These are phyloP conservation scores for Mythimna impura DNA, from an alignment of 2,888 invertebrate genomes.

Conservation along the genomic window DNA sequence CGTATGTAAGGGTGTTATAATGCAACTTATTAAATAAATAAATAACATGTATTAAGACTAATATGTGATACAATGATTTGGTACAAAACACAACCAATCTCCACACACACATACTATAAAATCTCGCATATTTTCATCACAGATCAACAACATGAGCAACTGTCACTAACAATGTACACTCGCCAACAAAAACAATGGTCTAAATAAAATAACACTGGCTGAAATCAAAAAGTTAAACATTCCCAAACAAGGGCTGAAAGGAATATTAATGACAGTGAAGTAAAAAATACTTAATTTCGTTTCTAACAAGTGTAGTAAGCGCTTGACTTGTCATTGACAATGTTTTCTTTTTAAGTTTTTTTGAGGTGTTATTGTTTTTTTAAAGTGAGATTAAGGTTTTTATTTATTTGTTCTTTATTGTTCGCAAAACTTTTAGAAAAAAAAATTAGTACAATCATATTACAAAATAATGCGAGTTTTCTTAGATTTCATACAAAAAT, in stretches of 20 bases:
- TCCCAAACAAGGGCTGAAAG: slow-evolving; percentile 2
- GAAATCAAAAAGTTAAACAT: slow-evolving; percentile 30
- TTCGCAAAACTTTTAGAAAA: no score
- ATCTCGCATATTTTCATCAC: neutral
- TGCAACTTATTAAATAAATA: no score
- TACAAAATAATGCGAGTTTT: no score
- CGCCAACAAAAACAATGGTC: neutral
- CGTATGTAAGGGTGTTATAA: no score
- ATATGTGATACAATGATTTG: no score
- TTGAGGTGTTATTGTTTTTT: neutral
- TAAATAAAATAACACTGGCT: slow-evolving; percentile 12
- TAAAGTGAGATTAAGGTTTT: no score
- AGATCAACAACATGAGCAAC: neutral
- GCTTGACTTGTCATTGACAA: slow-evolving; percentile 18
- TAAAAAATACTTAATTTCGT: slow-evolving; percentile 31
- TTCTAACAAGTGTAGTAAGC: slow-evolving; percentile 23
- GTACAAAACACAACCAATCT: no score
- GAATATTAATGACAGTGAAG: slow-evolving; percentile 46
- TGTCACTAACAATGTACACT: slow-evolving; percentile 16
- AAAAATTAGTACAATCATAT: no score
- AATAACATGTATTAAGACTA: no score
- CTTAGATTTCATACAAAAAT: no score
- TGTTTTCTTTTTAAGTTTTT: neutral
- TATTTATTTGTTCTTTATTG: no score
- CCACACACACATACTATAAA: neutral